Base-by-base conservation (phyloP, 2,888 invertebrate species). In the Odontocolon sp. region DNA sequence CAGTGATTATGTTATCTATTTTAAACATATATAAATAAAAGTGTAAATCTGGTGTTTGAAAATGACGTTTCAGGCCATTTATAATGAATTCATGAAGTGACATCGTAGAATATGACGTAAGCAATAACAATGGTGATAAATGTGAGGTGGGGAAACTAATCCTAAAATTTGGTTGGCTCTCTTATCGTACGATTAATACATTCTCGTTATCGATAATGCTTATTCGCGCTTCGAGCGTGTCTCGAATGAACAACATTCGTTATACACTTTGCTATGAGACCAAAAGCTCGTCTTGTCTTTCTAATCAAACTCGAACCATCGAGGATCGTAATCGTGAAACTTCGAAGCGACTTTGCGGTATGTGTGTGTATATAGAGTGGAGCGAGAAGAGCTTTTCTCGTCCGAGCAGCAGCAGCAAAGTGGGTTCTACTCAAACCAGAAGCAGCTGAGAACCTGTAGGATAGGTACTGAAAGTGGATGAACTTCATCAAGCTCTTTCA, bases 251-350 rank as follows among this genome's bases (percentile, higher is more conserved):
- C n/a, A n/a, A n/a, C 61, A 26, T 33, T 63, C 45, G 42, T 54
- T 21, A 36, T n/a, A 23, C 16, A 14, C 31, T 23, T 40, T 33
- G 9, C 54, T 3, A 14, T n/a, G 54, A 23, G 1, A 3, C 31
- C 3, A 26, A 28, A 31, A 28, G 14, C 71, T 28, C 67, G 59
- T 71, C 61, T 67, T 67, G 71, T 67, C 71, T 61, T 72, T 67
- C 76, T 67, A 76, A 76, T 76, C 76, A 76, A 76, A 76, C 77
- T 72, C 67, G 47, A 63, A 38, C 72, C 67, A 72, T 72, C 72
- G 67, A 31, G 54, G 38, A 23, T 70, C 66, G 50, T 70, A 67
- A 77, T 72, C 72, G 72, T 50, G 38, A 77, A 77, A 77, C 72
- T 77, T 77, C 47, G 26, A 42, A 72, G 72, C 61, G 72, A 68